These are phyloP conservation scores for Cryptocephalus moraei DNA, from an alignment of 2,888 invertebrate genomes.

Conservation along the genomic window DNA sequence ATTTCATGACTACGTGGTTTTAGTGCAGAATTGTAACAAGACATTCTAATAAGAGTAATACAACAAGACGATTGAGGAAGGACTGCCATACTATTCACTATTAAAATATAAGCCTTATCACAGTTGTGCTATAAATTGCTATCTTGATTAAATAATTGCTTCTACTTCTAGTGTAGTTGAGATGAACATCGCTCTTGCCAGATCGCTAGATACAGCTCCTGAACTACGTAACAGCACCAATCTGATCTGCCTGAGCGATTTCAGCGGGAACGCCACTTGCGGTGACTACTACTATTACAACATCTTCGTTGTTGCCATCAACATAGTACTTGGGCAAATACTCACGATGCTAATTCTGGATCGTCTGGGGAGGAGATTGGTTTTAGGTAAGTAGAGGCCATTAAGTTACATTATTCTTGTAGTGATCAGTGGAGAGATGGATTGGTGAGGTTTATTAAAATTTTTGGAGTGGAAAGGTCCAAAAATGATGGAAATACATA, in stretches of 20 bases:
- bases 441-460: too few species aligned
- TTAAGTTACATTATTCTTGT: too few species aligned
- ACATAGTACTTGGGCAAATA: constrained; percentile 19
- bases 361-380: constrained; percentile 17
- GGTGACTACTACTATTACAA: constrained; percentile 11
- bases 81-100: too few species aligned
- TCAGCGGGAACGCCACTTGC: constrained; percentile 9
- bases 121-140: too few species aligned
- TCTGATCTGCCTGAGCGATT: constrained; percentile 6
- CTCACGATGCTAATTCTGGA: constrained; percentile 18
- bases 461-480: too few species aligned
- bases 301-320: constrained; percentile 16
- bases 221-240: constrained; percentile 5
- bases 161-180: constrained; percentile 4
- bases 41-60: too few species aligned
- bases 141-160: background rate
- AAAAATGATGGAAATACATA: too few species aligned
- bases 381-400: background rate
- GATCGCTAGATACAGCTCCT: constrained; percentile 3
- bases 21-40: too few species aligned
- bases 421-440: too few species aligned
- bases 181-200: constrained; percentile 15
- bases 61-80: too few species aligned
- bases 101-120: too few species aligned
- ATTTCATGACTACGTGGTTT: too few species aligned